phyloP scores from a whole-genome alignment of 2,113 vertebrate genomes.

The Cyanoramphus novaezelandiae region DNA sequence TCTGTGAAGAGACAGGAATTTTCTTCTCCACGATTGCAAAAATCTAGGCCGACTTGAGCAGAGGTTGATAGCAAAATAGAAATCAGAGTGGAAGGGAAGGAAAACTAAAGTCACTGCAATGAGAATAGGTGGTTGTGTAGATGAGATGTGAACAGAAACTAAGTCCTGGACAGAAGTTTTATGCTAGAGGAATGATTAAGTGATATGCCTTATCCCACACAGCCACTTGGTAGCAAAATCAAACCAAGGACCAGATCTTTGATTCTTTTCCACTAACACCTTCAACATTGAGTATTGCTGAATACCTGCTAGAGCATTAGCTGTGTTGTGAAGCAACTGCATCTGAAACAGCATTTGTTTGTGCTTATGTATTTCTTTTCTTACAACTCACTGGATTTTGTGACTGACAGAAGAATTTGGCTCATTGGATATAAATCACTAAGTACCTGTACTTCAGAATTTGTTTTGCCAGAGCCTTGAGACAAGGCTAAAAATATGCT shows the following conservation, averaged over 20 bases:
- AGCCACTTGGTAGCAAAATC: neutral
- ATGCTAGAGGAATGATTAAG: neutral
- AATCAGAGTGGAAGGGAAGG: neutral
- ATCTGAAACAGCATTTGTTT: accelerated
- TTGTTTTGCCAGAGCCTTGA: neutral
- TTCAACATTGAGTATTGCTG: neutral
- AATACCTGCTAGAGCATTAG: neutral
- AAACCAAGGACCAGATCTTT: neutral
- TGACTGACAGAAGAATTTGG: neutral
- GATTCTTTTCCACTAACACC: neutral
- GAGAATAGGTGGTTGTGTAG: neutral
- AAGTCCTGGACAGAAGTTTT: neutral
- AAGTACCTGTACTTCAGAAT: neutral
- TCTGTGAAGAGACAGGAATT: constrained; percentile 15
- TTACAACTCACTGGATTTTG: neutral
- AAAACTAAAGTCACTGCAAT: neutral
- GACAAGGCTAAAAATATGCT: neutral
- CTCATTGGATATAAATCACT: neutral
- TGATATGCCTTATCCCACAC: neutral
- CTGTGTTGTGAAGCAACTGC: neutral
- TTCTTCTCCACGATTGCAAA: neutral
- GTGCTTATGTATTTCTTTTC: neutral
- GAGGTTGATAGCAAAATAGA: neutral
- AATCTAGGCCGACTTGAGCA: neutral
- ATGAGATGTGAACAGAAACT: neutral